Conservation (phyloP, 2,113 vertebrate genomes). For the Etheostoma cragini region DNA sequence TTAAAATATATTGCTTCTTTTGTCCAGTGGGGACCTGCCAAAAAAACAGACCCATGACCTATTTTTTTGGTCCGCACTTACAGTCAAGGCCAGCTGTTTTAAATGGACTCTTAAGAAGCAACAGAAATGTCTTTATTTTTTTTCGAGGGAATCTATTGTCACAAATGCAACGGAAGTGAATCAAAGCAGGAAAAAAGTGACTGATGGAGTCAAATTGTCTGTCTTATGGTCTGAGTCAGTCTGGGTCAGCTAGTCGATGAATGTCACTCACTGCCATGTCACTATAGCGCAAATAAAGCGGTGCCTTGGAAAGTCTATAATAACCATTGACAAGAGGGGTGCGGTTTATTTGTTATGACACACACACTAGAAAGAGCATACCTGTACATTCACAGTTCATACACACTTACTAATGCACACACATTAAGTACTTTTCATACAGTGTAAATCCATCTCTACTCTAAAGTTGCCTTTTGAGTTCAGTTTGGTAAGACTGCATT, state of each 20-base stretch:
- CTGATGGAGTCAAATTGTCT: slow-evolving; percentile 50
- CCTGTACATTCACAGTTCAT: slow-evolving; percentile 23
- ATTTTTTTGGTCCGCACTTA: slow-evolving; percentile 42
- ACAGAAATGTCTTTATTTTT: not conserved
- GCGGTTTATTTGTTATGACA: slow-evolving; percentile 71
- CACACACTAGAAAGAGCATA: slow-evolving; percentile 20
- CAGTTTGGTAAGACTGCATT: slow-evolving; percentile 32
- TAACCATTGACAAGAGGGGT: slow-evolving; percentile 59
- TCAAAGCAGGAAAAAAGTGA: slow-evolving; percentile 38
- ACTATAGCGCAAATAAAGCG: slow-evolving; percentile 63
- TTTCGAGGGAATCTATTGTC: slow-evolving; percentile 24
- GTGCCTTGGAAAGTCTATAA: slow-evolving; percentile 66
- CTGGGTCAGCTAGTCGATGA: slow-evolving; percentile 65
- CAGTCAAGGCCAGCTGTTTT: slow-evolving; percentile 26
- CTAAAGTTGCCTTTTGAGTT: slow-evolving; percentile 50
- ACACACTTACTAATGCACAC: slow-evolving; percentile 6
- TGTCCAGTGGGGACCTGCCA: slow-evolving; percentile 54
- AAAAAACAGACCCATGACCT: slow-evolving; percentile 54
- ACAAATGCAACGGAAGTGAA: slow-evolving; percentile 22
- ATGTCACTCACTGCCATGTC: slow-evolving; percentile 71
- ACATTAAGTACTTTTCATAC: slow-evolving; percentile 33
- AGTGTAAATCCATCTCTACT: slow-evolving; percentile 47
- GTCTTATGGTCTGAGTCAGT: slow-evolving; percentile 44
- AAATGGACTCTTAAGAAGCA: slow-evolving; percentile 42
- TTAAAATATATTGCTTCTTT: slow-evolving; percentile 69